Evolutionary conservation across 2,888 invertebrate species (phyloP).

Genomic region (Nemurella pictetii): DNA sequence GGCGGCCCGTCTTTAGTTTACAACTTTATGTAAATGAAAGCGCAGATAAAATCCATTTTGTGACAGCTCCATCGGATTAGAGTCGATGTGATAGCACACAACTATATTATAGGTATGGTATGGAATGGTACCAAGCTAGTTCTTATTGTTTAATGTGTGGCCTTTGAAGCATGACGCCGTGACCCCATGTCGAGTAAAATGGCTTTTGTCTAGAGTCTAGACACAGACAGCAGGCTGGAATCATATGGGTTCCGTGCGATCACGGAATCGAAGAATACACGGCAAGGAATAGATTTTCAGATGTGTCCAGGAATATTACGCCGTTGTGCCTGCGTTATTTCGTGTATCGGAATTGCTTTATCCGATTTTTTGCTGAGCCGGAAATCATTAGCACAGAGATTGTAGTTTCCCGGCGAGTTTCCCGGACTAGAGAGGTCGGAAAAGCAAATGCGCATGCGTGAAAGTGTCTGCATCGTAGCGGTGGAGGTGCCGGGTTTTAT

Average conservation of each 20-base stretch:
- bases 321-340: background rate
- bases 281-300: background rate
- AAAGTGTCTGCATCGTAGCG: background rate
- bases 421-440: too few species aligned
- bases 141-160: background rate
- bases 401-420: background rate
- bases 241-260: background rate
- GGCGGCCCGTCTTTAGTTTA: background rate
- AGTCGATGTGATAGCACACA: background rate
- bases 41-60: background rate
- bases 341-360: background rate
- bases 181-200: background rate
- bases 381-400: background rate
- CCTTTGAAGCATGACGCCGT: background rate
- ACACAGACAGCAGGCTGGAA: background rate
- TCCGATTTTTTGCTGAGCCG: background rate
- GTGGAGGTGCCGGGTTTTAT: background rate
- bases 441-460: too few species aligned
- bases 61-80: conserved; percentile 4
- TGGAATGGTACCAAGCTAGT: background rate
- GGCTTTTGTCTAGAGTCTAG: background rate
- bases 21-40: background rate
- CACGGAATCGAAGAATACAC: background rate
- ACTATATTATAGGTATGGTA: background rate
- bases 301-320: background rate